These are phyloP conservation scores for Pedionomus torquatus DNA, from an alignment of 2,113 vertebrate genomes.

Conservation along the genomic window DNA sequence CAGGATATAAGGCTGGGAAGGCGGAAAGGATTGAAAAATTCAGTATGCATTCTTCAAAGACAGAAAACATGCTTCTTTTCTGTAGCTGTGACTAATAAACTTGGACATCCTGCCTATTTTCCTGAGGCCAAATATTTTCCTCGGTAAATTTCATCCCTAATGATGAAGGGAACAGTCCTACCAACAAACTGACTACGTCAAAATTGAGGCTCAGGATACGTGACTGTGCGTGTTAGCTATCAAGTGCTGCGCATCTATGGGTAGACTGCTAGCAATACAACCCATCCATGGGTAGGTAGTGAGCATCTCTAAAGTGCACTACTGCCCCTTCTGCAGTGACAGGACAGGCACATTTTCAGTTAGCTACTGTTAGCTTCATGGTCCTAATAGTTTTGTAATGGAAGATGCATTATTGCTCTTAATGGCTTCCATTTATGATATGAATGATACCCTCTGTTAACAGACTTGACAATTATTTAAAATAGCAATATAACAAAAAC, in stretches of 20 bases:
- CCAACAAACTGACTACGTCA: background rate
- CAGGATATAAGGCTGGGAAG: slow-evolving; percentile 82
- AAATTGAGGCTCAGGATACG: background rate
- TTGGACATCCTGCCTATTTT: background rate
- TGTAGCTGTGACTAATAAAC: background rate
- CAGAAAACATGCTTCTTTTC: background rate
- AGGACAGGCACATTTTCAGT: background rate
- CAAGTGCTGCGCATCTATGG: background rate
- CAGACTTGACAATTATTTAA: background rate
- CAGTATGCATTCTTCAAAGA: background rate
- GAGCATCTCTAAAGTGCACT: background rate
- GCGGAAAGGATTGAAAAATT: slow-evolving; percentile 17
- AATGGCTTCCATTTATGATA: background rate
- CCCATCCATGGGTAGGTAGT: background rate
- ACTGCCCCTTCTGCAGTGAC: background rate
- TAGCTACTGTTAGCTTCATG: background rate
- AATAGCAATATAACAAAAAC: background rate
- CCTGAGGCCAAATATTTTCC: background rate
- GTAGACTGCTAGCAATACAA: background rate
- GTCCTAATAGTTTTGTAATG: background rate
- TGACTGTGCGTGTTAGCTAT: background rate
- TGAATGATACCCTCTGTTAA: background rate
- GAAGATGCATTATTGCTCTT: background rate
- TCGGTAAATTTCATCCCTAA: background rate
- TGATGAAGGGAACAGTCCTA: background rate